Conservation (phyloP, 2,888 invertebrate species). For the Ariolimax columbianus region DNA sequence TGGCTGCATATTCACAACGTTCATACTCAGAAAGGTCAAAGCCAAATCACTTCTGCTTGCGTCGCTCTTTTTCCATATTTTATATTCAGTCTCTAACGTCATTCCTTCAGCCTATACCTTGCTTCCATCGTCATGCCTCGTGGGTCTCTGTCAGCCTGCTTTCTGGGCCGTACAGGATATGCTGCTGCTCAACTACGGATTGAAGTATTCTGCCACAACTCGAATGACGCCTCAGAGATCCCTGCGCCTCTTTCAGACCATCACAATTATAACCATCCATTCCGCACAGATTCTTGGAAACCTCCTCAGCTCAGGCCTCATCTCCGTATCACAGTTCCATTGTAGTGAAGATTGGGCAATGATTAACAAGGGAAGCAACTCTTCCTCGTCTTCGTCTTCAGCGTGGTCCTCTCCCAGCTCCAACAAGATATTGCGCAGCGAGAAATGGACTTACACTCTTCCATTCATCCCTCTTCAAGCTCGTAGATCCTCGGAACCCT, state of each 20-base stretch:
- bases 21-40: constrained; percentile 66
- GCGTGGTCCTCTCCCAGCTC: neutral
- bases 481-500: constrained; percentile 50
- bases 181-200: constrained; percentile 68
- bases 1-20: constrained; percentile 65
- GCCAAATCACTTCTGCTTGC: constrained; percentile 69
- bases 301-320: constrained; percentile 65
- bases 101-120: constrained; percentile 69
- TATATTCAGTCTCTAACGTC: constrained; percentile 69
- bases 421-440: constrained; percentile 36
- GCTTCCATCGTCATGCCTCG: constrained; percentile 66
- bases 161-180: constrained; percentile 71
- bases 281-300: constrained; percentile 72
- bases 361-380: constrained; percentile 17
- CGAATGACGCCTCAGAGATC: constrained; percentile 65
- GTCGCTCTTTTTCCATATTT: constrained; percentile 68
- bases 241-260: constrained; percentile 69
- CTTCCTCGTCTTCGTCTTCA: neutral
- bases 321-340: constrained; percentile 61
- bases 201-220: constrained; percentile 68
- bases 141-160: constrained; percentile 70
- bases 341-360: constrained; percentile 52
- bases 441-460: constrained; percentile 59
- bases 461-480: constrained; percentile 58
- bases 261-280: constrained; percentile 71